These are phyloP conservation scores for Moxostoma hubbsi DNA, from an alignment of 2,797 vertebrate genomes.

Conservation along the genomic window DNA sequence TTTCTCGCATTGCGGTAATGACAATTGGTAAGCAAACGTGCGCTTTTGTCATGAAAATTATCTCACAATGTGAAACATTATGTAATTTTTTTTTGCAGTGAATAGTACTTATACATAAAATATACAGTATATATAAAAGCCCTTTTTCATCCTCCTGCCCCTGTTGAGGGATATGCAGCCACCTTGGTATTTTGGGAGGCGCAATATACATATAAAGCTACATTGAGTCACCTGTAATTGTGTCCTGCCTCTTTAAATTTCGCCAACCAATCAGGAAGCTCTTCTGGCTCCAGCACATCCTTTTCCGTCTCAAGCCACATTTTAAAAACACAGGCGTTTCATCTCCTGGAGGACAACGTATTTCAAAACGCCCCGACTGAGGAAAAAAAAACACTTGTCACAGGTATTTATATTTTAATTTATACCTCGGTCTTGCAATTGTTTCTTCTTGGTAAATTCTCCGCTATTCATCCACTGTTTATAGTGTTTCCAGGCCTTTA, in stretches of 20 bases:
- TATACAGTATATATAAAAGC: no score
- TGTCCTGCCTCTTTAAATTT: conserved; percentile 38
- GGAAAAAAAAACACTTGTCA: background rate
- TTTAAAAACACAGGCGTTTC: conserved; percentile 2
- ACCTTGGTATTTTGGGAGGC: no score
- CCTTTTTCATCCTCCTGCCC: no score
- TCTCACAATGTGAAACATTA: no score
- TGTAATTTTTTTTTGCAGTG: no score
- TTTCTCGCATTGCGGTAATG: no score
- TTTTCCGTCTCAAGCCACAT: conserved; percentile 11
- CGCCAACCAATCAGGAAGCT: conserved; percentile 3
- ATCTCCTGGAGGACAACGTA: conserved; percentile 15
- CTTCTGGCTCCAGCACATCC: background rate
- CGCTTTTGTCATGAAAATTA: no score
- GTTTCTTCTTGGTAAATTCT: background rate
- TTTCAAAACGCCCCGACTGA: background rate
- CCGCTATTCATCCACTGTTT: background rate
- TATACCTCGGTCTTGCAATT: background rate
- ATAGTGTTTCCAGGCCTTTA: conserved; percentile 21
- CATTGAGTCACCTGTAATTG: conserved; percentile 20
- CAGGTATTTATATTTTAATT: conserved; percentile 35
- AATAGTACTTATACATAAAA: no score
- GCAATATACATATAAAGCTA: no score
- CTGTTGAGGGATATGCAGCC: no score
- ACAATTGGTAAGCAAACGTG: no score